phyloP scores from a whole-genome alignment of 2,797 vertebrate genomes.

The Artibeus lituratus region DNA sequence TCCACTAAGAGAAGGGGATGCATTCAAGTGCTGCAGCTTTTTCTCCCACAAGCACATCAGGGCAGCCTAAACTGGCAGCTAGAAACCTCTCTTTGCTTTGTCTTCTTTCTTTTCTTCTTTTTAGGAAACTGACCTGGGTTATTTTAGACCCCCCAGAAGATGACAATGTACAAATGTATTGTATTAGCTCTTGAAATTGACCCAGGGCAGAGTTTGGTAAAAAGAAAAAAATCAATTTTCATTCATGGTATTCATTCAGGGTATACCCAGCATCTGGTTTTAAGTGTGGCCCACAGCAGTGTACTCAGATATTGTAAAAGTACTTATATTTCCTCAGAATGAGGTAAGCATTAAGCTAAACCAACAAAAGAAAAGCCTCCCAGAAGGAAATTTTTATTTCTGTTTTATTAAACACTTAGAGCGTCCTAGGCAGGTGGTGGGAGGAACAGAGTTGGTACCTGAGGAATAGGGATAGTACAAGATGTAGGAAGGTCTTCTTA shows the following conservation, averaged over 20 bases:
- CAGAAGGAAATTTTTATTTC: background rate
- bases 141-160: background rate
- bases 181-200: background rate
- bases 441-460: background rate
- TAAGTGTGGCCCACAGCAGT: background rate
- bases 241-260: background rate
- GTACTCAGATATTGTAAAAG: conserved; percentile 4
- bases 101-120: background rate
- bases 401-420: background rate
- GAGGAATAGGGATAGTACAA: background rate
- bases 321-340: background rate
- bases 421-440: background rate
- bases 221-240: background rate
- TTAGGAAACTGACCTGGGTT: background rate
- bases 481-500: background rate
- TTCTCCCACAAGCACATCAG: background rate
- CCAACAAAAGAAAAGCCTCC: background rate
- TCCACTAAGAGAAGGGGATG: background rate
- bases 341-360: background rate
- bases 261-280: background rate
- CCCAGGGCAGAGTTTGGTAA: background rate
- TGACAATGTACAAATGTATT: background rate
- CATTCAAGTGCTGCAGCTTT: background rate
- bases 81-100: background rate
- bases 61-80: background rate